Evolutionary conservation across 2,797 vertebrate species (phyloP), one percentile per base, ranked within the genome.

Genomic region (Eulemur rubriventer): DNA sequence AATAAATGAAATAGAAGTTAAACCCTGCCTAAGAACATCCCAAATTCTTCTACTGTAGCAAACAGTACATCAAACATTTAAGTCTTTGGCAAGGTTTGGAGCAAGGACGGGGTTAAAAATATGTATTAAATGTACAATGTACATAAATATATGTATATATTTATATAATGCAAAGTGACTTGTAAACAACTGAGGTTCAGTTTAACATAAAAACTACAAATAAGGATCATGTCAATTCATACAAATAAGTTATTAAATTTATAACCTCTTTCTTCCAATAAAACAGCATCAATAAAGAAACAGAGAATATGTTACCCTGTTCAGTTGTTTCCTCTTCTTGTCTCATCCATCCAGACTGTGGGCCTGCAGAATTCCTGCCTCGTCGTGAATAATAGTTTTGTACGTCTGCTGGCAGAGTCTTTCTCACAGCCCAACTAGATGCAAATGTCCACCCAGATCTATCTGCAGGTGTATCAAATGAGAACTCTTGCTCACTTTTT

Each of bases 361-460:
- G 96, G 48, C 98, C 98, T 17, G 98, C 96, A 35, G 99, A 98
- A 43, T 96, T 99, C 95, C 99, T 98, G 89, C 99, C 99, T 91
- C 99, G 99, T 98, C 99, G 99, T 0, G 99, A 99, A 91, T 99
- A 99, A 96, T 99, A 99, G 97, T 99, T 99, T 98, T 99, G 99
- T 46, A 99, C 99, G 95, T 99, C 99, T 35, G 99, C 99, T n/a
- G 99, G 99, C 1, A 99, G 98, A 18, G 99, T 99, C 98, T 99
- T 99, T 96, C 99, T 99, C 43, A 99, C 99, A 8, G 99, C 99
- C 99, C 99, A 99, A 97, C 99, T 99, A 81, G 99, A 99, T 0
- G 99, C 99, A 7, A 99, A 99, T 0, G 99, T 99, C 99, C 99
- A 99, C n/a, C 99, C 99, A 0, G 99, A 99, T 11, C 99, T 99